Evolutionary conservation across 2,888 invertebrate species (phyloP).

Genomic region (Anthrax anthrax): DNA sequence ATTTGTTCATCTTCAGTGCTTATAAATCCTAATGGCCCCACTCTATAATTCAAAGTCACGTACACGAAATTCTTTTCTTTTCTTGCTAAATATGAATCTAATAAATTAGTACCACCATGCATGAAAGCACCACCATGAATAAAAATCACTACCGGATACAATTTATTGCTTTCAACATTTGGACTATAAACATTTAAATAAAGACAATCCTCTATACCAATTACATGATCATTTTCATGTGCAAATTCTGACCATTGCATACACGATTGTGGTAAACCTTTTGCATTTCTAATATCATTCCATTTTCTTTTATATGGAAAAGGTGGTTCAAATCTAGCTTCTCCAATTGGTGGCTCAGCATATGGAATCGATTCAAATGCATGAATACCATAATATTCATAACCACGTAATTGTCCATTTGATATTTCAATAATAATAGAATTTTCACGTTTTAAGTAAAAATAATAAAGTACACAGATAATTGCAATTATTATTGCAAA

Average conservation of each 20-base stretch:
- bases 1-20: conserved; percentile 54
- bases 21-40: conserved; percentile 61
- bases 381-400: conserved; percentile 30
- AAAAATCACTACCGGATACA: conserved; percentile 46
- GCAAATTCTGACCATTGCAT: conserved; percentile 44
- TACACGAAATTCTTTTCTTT: conserved; percentile 44
- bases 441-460: background rate
- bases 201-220: conserved; percentile 53
- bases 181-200: conserved; percentile 50
- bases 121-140: conserved; percentile 59
- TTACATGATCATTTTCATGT: conserved; percentile 16
- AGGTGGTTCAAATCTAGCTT: conserved; percentile 41
- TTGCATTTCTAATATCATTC: conserved; percentile 36
- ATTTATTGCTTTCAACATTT: conserved; percentile 24
- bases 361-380: conserved; percentile 54
- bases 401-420: conserved; percentile 22
- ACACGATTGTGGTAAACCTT: conserved; percentile 41
- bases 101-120: conserved; percentile 42
- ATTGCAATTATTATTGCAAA: background rate
- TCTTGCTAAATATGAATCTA: conserved; percentile 45
- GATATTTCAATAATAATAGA: conserved; percentile 15
- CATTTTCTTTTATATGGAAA: conserved; percentile 17
- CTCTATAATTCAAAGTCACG: conserved; percentile 53
- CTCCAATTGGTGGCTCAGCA: conserved; percentile 49
- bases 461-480: background rate